Conservation (phyloP, 1,140 invertebrate genomes). For the Tachypleus tridentatus region DNA sequence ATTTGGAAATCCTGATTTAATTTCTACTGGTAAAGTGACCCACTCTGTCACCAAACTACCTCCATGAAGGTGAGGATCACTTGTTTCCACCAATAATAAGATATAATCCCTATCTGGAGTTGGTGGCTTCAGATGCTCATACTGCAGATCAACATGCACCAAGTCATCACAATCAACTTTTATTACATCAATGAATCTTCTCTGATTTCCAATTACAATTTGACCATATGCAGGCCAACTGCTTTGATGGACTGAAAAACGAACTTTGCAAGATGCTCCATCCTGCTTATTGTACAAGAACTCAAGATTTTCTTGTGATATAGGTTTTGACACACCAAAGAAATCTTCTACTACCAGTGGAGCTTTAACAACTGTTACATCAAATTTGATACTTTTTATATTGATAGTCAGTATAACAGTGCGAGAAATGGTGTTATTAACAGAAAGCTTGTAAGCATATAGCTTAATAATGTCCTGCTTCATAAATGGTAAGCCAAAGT, state of each 20-base stretch:
- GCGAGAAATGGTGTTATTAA: slow-evolving; percentile 15
- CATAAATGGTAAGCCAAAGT: slow-evolving; percentile 15
- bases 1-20: slow-evolving; percentile 19
- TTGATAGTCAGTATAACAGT: slow-evolving; percentile 11
- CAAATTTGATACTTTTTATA: slow-evolving; percentile 12
- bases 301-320: slow-evolving; percentile 10
- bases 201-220: slow-evolving; percentile 13
- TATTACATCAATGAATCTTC: slow-evolving; percentile 13
- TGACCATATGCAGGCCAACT: slow-evolving; percentile 15
- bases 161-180: slow-evolving; percentile 18
- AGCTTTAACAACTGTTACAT: slow-evolving; percentile 4
- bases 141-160: slow-evolving; percentile 15
- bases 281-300: slow-evolving; percentile 14
- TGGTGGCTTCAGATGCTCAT: slow-evolving; percentile 19
- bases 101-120: slow-evolving; percentile 18
- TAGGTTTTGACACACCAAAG: slow-evolving; percentile 11
- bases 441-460: slow-evolving; percentile 9
- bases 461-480: slow-evolving; percentile 16
- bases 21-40: slow-evolving; percentile 14
- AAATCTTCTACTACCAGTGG: slow-evolving; percentile 16
- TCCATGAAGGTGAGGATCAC: slow-evolving; percentile 14
- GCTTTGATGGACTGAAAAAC: slow-evolving; percentile 11
- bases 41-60: slow-evolving; percentile 15
- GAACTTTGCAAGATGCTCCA: slow-evolving; percentile 16
- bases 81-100: slow-evolving; percentile 16